Evolutionary conservation across 2,888 invertebrate genomes (phyloP).

Genomic region (Coremacera marginata): DNA sequence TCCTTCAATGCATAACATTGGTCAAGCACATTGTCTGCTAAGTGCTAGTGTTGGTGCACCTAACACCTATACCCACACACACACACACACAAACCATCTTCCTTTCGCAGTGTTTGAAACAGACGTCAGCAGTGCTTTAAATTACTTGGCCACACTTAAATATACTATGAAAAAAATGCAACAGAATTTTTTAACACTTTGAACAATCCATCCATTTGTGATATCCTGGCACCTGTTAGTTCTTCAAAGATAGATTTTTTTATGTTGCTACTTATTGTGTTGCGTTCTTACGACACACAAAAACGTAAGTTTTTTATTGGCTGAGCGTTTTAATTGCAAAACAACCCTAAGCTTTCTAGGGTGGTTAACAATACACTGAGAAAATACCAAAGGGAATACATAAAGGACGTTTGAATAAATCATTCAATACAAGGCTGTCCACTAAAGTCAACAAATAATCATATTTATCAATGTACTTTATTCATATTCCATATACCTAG

Average conservation of each 20-base stretch:
- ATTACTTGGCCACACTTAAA: conserved; percentile 50
- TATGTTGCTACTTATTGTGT: not conserved
- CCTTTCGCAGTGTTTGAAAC: no score
- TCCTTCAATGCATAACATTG: not conserved
- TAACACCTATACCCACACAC: conserved; percentile 10
- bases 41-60: not conserved
- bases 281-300: not conserved
- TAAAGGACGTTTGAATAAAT: no score
- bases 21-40: not conserved
- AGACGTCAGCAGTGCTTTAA: conserved; percentile 31
- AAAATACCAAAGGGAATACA: not conserved
- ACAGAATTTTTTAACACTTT: conserved; percentile 7
- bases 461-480: no score
- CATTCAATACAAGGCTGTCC: no score
- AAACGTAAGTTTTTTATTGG: conserved; percentile 12
- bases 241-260: not conserved
- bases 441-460: no score
- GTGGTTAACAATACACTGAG: conserved; percentile 2
- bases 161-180: conserved; percentile 36
- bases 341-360: conserved; percentile 16
- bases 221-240: conserved; percentile 37
- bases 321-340: conserved; percentile 11
- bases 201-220: not conserved
- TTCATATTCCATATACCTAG: no score
- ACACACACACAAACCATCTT: not conserved